A percentile compares a stretch with the other conserved stretches of the same genome.
phyloP scores from a whole-genome alignment of 2,888 invertebrate genomes.

The Steinernema carpocapsae region DNA sequence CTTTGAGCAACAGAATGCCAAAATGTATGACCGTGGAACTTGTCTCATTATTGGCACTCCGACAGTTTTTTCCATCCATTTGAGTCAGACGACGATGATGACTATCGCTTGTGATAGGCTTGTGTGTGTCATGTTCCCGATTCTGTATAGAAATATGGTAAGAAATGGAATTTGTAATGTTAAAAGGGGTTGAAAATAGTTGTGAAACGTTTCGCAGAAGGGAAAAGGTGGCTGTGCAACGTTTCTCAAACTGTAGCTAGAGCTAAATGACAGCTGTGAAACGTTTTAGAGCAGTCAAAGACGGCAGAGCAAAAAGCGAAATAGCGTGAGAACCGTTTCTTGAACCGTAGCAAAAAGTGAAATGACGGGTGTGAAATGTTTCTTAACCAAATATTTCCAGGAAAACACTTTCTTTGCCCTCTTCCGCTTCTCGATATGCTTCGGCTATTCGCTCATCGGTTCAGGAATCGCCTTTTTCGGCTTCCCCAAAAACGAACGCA shows the following conservation, averaged over 20 bases:
- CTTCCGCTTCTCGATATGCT: slow-evolving; percentile 31
- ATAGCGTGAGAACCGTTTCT: neutral
- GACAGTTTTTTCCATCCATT: slow-evolving; percentile 10
- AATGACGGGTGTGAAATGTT: neutral
- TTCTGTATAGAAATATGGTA: slow-evolving; percentile 14
- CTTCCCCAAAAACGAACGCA: neutral
- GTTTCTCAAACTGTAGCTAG: too few relatives aligned
- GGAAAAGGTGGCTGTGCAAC: too few relatives aligned
- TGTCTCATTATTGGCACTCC: slow-evolving; percentile 19
- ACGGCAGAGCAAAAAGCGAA: neutral
- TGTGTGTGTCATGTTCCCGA: slow-evolving; percentile 7
- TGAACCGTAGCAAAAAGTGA: neutral
- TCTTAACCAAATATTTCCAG: neutral
- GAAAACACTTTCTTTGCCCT: slow-evolving; percentile 1
- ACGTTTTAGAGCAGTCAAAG: neutral
- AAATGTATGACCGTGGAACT: neutral
- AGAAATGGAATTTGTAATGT: neutral
- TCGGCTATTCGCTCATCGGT: slow-evolving; percentile 26
- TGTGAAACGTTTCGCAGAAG: neutral
- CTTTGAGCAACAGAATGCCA: neutral
- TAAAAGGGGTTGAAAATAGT: neutral
- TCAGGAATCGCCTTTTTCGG: slow-evolving; percentile 8
- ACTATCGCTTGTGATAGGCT: neutral
- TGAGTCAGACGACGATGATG: slow-evolving; percentile 30
- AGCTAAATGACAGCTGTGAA: too few relatives aligned